phyloP scores from a whole-genome alignment of 2,797 vertebrate species.

The Hirundo rustica region DNA sequence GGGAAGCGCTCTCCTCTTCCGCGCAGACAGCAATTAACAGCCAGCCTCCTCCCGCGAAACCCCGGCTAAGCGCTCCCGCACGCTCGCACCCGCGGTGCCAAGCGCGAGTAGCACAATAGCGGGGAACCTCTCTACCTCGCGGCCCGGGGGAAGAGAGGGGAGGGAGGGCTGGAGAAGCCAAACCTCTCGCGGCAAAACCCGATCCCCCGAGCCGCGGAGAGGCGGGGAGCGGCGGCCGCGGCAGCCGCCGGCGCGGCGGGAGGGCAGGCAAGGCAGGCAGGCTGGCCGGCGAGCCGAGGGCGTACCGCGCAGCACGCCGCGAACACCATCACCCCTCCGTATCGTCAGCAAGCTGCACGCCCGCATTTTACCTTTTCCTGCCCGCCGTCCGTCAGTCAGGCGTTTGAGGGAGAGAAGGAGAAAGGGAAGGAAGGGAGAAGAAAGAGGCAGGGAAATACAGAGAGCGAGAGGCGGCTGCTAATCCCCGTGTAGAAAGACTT shows the following conservation, averaged over 20 bases:
- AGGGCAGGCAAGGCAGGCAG: neutral
- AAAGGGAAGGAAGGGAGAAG: neutral
- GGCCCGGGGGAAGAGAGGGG: neutral
- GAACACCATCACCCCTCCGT: neutral
- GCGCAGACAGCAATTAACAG: neutral
- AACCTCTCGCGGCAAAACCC: neutral
- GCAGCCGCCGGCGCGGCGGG: neutral
- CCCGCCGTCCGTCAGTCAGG: constrained; percentile 23
- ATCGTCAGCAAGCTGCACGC: neutral
- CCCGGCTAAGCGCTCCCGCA: neutral
- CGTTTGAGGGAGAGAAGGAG: neutral
- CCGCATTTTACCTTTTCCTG: constrained; percentile 35
- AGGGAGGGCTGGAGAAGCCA: neutral
- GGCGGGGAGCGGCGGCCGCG: neutral
- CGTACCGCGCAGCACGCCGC: neutral
- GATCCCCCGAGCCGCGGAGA: neutral
- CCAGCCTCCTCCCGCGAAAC: neutral
- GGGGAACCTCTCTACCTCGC: neutral
- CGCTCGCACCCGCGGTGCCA: neutral
- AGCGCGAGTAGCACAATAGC: neutral
- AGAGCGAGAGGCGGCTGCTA: constrained; percentile 35
- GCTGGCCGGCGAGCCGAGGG: neutral
- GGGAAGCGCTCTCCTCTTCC: neutral
- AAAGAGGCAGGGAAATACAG: neutral
- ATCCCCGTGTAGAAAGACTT: constrained; percentile 45